Evolutionary conservation across 2,888 invertebrate genomes (phyloP).

Genomic region (Bellardia bayeri): DNA sequence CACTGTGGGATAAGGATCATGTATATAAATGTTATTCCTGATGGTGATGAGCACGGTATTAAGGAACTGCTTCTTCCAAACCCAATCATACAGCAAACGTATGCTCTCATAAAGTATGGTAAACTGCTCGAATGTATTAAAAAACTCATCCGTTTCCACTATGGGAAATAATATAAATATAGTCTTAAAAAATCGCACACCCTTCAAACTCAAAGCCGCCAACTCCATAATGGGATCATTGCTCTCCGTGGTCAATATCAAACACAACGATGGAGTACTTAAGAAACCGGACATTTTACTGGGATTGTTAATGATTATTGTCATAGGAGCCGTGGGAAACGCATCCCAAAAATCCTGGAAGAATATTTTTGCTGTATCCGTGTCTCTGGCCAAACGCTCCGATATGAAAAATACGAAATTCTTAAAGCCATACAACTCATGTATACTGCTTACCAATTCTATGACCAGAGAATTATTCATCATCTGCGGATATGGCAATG

Average conservation of each 20-base stretch:
- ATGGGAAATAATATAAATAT: constrained; percentile 78
- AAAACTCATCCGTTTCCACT: constrained; percentile 52
- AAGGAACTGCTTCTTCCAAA: constrained; percentile 78
- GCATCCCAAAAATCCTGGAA: constrained; percentile 74
- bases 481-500: constrained; percentile 52
- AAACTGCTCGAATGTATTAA: constrained; percentile 57
- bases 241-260: constrained; percentile 77
- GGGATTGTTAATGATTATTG: constrained; percentile 71
- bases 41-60: constrained; percentile 77
- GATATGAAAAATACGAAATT: constrained; percentile 80
- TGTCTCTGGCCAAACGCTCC: constrained; percentile 74
- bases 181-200: constrained; percentile 77
- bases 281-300: constrained; percentile 75
- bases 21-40: constrained; percentile 75
- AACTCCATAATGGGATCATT: constrained; percentile 79
- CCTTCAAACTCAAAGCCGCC: constrained; percentile 75
- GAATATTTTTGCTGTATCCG: constrained; percentile 71
- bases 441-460: constrained; percentile 74
- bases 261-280: constrained; percentile 77
- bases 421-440: constrained; percentile 75
- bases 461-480: constrained; percentile 75
- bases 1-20: constrained; percentile 77
- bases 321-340: constrained; percentile 76
- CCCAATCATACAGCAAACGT: constrained; percentile 75
- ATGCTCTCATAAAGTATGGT: constrained; percentile 65